Evolutionary conservation across 1,140 invertebrate genomes (phyloP).

Genomic region (Drosophila athabasca): DNA sequence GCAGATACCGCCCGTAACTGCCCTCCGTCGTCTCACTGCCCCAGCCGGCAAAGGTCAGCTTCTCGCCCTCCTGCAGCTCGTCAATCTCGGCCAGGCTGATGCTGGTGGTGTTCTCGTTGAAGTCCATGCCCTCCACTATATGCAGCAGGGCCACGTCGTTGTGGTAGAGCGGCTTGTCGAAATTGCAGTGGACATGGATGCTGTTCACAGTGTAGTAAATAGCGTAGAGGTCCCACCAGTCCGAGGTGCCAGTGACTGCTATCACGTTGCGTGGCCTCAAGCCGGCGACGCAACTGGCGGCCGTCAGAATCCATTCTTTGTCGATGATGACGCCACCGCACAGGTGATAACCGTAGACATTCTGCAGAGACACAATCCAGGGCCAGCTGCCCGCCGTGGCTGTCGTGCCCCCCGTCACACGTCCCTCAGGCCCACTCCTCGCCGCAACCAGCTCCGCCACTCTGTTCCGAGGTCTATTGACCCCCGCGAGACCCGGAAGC

Average conservation of each 20-base stretch:
- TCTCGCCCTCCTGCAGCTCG: conserved; percentile 59
- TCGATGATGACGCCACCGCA: conserved; percentile 84
- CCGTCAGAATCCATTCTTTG: conserved; percentile 78
- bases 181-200: conserved; percentile 72
- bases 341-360: conserved; percentile 65
- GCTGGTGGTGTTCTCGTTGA: conserved; percentile 80
- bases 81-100: conserved; percentile 67
- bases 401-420: conserved; percentile 81
- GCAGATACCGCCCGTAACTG: conserved; percentile 45
- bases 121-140: conserved; percentile 73
- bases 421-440: conserved; percentile 21
- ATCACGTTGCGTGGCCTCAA: conserved; percentile 47
- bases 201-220: conserved; percentile 45
- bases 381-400: conserved; percentile 78
- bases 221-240: conserved; percentile 39
- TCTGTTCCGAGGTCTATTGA: not conserved
- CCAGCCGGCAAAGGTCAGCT: conserved; percentile 85
- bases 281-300: conserved; percentile 83
- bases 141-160: conserved; percentile 85
- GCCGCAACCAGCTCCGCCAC: not conserved
- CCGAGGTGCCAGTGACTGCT: conserved; percentile 49
- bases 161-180: conserved; percentile 75
- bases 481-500: conserved; percentile 33
- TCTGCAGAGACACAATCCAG: conserved; percentile 80
- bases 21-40: conserved; percentile 73